Evolutionary conservation across 2,797 vertebrate species (phyloP), one percentile per base, ranked within the genome.

Genomic region (Erethizon dorsatum): DNA sequence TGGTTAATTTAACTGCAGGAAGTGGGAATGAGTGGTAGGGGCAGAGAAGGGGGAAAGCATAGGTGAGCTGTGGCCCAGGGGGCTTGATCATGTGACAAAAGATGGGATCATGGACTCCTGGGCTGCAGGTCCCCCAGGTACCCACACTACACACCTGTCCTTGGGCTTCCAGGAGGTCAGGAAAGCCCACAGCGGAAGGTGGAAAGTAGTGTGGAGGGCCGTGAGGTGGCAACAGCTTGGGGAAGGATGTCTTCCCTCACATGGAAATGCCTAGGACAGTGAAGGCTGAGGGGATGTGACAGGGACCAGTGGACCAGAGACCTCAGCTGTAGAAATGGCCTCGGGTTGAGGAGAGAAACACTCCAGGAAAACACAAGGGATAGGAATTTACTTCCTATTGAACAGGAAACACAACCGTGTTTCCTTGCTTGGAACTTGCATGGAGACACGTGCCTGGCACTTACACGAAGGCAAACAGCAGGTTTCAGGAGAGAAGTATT

Each of bases 381-480:
- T 15, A 22, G 28, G 50, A 1, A 41, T 13, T 71, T 18, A 50
- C 59, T 45, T 63, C 10, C n/a, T 93, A 67, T 59, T 28, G 45
- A 73, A 57, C 63, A 61, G 15, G 61, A n/a, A 41, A 41, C 28
- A 67, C 9, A 41, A 57, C 90, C 61, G 77, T 33, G 22, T 15
- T 22, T 50, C 37, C 37, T 65, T 77, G 78, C 0, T 41, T 41
- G 37, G 37, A 41, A 3, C 95, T 93, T 92, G 0, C 56, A 12
- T 3, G 26, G 0, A 75, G 92, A 90, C 14, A 2, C 1, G 22
- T 4, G 71, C 54, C 20, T 47, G 79, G 24, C 26, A 33, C 18
- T 84, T 13, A 86, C 84, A 90, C 52, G 54, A 71, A 50, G 80
- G 69, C 83, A 83, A 95, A 13, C 88, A 95, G 87, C 47, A 79